Conservation (phyloP, 2,113 vertebrate genomes). For the Gasterosteus aculeatus region DNA sequence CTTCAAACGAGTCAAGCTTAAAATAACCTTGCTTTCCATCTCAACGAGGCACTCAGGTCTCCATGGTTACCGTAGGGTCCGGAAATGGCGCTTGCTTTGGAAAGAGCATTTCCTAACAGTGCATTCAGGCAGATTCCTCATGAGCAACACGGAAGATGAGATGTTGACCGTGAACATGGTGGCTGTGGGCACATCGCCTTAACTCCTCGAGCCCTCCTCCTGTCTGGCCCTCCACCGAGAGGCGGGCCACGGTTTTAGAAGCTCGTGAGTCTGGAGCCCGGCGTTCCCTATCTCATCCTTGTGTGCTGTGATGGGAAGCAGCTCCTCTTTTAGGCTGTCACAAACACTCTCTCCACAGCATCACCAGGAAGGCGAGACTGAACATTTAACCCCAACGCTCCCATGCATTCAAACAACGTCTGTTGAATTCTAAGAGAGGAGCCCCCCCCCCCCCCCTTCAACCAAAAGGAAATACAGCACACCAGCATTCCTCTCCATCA, state of each 20-base stretch:
- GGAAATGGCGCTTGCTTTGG: conserved; percentile 64
- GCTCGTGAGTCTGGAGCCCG: conserved; percentile 30
- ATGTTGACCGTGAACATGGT: conserved; percentile 85
- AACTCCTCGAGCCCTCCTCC: conserved; percentile 39
- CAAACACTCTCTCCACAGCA: conserved; percentile 53
- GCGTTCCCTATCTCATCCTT: conserved; percentile 64
- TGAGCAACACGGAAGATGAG: conserved; percentile 81
- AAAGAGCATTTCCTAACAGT: conserved; percentile 67
- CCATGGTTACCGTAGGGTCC: conserved; percentile 75
- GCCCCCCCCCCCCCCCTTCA: too few species aligned
- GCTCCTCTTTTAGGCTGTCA: conserved; percentile 71
- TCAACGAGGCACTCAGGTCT: conserved; percentile 51
- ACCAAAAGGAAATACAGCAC: conserved; percentile 12
- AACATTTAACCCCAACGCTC: conserved; percentile 75
- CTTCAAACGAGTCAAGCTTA: conserved; percentile 45
- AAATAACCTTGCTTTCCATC: conserved; percentile 61
- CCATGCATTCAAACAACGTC: conserved; percentile 26
- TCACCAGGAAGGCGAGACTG: conserved; percentile 53
- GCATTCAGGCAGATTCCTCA: conserved; percentile 66
- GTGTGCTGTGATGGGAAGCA: conserved; percentile 79
- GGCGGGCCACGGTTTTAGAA: conserved; percentile 44
- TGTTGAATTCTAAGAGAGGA: conserved; percentile 6
- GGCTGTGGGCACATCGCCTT: conserved; percentile 26
- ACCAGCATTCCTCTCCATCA: conserved; percentile 70
- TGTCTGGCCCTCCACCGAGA: conserved; percentile 46